These are phyloP conservation scores for Heliocidaris erythrogramma DNA, from an alignment of 35 echinoderm and acorn worm genomes.

Conservation along the genomic window DNA sequence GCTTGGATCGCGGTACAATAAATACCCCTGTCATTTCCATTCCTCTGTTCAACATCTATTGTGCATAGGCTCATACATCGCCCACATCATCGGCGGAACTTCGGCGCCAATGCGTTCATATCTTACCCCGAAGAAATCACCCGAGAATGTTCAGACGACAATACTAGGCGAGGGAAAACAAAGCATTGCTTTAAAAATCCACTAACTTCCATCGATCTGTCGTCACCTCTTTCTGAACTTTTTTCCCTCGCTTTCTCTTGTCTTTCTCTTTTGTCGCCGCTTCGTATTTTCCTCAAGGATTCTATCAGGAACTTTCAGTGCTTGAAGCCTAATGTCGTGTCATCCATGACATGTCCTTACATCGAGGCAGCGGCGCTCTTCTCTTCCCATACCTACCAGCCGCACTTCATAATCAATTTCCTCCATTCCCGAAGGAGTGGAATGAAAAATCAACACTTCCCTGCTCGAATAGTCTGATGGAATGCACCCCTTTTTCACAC, in stretches of 20 bases:
- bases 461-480: not conserved
- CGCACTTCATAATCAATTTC: conserved; percentile 17
- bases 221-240: not conserved
- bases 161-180: not conserved
- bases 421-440: not conserved
- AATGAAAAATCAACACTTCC: conserved; percentile 6
- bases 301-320: not conserved
- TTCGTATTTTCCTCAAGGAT: not conserved
- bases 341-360: not conserved
- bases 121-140: not conserved
- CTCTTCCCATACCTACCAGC: not conserved
- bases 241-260: not conserved
- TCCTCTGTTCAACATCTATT: not conserved
- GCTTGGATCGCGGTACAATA: not conserved
- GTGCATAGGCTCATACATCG: not conserved
- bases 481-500: not conserved
- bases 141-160: not conserved
- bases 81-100: not conserved
- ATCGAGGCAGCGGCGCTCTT: not conserved
- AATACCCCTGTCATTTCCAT: not conserved
- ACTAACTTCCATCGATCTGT: not conserved
- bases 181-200: not conserved
- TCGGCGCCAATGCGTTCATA: not conserved
- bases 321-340: not conserved
- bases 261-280: not conserved